phyloP scores from a whole-genome alignment of 2,113 vertebrate species.

The Athene cunicularia region DNA sequence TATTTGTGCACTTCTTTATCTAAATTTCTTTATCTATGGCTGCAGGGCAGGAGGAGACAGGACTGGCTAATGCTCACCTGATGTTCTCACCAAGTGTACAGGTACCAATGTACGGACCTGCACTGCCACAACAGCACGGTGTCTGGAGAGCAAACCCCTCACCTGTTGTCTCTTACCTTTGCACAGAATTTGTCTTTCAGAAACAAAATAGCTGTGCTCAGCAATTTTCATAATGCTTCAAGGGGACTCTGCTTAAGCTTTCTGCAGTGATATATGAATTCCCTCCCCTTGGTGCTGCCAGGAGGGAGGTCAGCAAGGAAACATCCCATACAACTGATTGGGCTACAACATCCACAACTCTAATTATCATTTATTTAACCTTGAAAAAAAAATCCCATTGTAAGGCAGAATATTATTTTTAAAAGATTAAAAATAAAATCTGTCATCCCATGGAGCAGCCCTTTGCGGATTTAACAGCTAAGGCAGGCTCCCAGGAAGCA shows the following conservation, averaged over 20 bases:
- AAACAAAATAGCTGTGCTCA: background rate
- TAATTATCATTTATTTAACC: constrained; percentile 57
- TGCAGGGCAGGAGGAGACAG: background rate
- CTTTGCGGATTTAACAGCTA: background rate
- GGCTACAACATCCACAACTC: background rate
- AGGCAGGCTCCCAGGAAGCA: constrained; percentile 39
- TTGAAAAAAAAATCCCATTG: background rate
- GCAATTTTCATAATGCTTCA: constrained; percentile 7
- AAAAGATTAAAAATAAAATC: constrained; percentile 18
- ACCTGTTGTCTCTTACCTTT: background rate
- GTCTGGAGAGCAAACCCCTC: background rate
- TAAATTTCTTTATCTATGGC: background rate
- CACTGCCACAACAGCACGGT: background rate
- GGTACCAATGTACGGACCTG: background rate
- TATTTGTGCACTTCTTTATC: background rate
- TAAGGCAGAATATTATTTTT: constrained; percentile 8
- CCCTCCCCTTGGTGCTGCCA: background rate
- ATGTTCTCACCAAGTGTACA: background rate
- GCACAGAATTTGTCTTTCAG: constrained; percentile 6
- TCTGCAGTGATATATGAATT: constrained; percentile 11
- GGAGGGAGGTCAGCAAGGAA: constrained; percentile 23
- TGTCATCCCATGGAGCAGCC: constrained; percentile 4
- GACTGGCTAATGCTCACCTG: accelerated
- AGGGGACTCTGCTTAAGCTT: background rate
- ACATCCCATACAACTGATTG: background rate